These are phyloP conservation scores for Typhlichthys subterraneus DNA, from an alignment of 2,797 vertebrate species.

Conservation along the genomic window DNA sequence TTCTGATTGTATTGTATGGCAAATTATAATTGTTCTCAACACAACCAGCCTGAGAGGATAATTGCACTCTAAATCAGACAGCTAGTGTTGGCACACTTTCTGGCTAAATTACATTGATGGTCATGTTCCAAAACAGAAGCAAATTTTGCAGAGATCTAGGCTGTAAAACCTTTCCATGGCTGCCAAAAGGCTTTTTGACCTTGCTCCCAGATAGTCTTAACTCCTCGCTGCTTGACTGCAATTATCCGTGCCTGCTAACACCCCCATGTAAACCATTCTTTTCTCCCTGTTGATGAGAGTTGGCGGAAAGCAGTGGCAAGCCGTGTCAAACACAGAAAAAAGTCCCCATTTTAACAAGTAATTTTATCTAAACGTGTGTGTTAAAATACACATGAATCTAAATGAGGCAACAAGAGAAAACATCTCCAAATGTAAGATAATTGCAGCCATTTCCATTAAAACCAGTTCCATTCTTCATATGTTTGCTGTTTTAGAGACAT, in stretches of 20 bases:
- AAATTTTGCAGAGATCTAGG: constrained; percentile 63
- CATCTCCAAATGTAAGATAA: no score
- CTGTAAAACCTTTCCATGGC: constrained; percentile 38
- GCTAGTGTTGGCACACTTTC: constrained; percentile 62
- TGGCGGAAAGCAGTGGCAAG: background rate
- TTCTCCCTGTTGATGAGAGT: background rate
- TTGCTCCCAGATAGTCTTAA: constrained; percentile 27
- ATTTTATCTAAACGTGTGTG: no score
- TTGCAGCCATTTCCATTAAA: no score
- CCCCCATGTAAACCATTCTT: constrained; percentile 14
- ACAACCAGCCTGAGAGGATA: background rate
- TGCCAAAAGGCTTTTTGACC: constrained; percentile 54
- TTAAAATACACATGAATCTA: no score
- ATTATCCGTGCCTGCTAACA: constrained; percentile 13
- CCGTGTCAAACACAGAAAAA: background rate
- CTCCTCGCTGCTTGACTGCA: constrained; percentile 27
- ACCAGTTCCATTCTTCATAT: no score
- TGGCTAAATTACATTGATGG: constrained; percentile 65
- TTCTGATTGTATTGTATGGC: constrained; percentile 60
- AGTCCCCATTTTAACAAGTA: no score
- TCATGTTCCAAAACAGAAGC: constrained; percentile 61
- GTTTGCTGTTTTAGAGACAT: no score
- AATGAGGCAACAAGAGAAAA: no score
- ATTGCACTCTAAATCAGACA: constrained; percentile 62
- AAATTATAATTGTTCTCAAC: constrained; percentile 8